Evolutionary conservation across 1,140 invertebrate species (phyloP).

Genomic region (Dendroctonus ponderosae): DNA sequence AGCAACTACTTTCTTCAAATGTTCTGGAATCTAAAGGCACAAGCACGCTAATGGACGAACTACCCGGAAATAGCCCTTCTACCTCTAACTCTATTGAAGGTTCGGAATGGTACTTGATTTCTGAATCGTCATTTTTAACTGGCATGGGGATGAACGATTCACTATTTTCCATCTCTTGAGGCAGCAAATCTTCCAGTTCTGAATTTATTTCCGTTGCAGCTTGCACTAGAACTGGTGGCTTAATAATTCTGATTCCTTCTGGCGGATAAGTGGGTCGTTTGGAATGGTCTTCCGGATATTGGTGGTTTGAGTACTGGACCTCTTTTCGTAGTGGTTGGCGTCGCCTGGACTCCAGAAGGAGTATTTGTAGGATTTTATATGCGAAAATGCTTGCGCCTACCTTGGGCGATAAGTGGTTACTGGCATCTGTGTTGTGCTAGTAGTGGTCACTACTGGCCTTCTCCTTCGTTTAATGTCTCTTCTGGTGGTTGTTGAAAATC

Average conservation of each 20-base stretch:
- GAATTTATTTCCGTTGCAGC: constrained; percentile 21
- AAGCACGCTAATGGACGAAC: too few relatives aligned
- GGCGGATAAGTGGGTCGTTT: constrained; percentile 17
- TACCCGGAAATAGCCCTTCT: too few relatives aligned
- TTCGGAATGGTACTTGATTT: constrained; percentile 6
- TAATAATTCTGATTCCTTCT: constrained; percentile 28
- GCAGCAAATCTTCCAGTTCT: constrained; percentile 30
- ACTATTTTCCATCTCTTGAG: constrained; percentile 20
- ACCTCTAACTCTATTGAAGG: constrained; percentile 29
- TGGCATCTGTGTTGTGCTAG: constrained; percentile 9
- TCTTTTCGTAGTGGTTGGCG: constrained; percentile 14
- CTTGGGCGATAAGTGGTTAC: constrained; percentile 32
- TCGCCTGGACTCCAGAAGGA: neutral
- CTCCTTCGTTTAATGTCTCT: constrained; percentile 26
- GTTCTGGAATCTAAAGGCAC: constrained; percentile 22
- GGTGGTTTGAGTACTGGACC: constrained; percentile 39
- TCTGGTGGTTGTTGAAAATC: too few relatives aligned
- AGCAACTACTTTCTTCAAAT: constrained; percentile 25
- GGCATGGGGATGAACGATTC: constrained; percentile 8
- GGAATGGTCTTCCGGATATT: constrained; percentile 35
- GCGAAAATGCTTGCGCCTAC: neutral
- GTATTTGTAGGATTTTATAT: neutral
- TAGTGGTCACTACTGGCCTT: constrained; percentile 5
- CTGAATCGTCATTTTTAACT: neutral
- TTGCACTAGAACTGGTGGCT: constrained; percentile 3